Conservation (phyloP, 2,797 vertebrate species). For the Adelosebastes latens region DNA sequence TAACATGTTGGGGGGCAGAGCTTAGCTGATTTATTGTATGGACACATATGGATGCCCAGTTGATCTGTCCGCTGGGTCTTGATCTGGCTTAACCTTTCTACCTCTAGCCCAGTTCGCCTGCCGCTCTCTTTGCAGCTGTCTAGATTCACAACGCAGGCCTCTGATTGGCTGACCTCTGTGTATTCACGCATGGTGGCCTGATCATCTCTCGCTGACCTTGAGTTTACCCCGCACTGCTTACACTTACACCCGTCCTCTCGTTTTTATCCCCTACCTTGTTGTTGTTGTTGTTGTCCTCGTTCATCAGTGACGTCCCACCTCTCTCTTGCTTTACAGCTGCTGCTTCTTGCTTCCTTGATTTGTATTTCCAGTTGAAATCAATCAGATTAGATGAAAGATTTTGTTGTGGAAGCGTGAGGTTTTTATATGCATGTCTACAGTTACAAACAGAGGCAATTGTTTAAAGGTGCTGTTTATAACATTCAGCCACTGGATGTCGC, state of each 20-base stretch:
- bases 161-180: slow-evolving; percentile 48
- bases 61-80: slow-evolving; percentile 49
- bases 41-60: slow-evolving; percentile 50
- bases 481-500: too few species aligned
- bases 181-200: slow-evolving; percentile 2
- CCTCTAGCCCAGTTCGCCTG: slow-evolving; percentile 55
- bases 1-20: background rate
- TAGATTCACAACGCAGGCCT: slow-evolving; percentile 20
- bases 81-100: slow-evolving; percentile 72
- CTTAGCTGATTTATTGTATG: slow-evolving; percentile 35
- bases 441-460: background rate
- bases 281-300: too few species aligned
- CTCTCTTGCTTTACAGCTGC: background rate
- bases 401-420: background rate
- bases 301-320: background rate
- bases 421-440: background rate
- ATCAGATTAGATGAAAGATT: background rate
- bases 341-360: background rate
- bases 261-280: background rate
- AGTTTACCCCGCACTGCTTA: background rate
- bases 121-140: slow-evolving; percentile 39
- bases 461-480: too few species aligned
- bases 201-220: slow-evolving; percentile 44
- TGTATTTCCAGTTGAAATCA: background rate
- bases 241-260: slow-evolving; percentile 2